Conservation (phyloP, 2,888 invertebrate species). For the Melolontha melolontha region DNA sequence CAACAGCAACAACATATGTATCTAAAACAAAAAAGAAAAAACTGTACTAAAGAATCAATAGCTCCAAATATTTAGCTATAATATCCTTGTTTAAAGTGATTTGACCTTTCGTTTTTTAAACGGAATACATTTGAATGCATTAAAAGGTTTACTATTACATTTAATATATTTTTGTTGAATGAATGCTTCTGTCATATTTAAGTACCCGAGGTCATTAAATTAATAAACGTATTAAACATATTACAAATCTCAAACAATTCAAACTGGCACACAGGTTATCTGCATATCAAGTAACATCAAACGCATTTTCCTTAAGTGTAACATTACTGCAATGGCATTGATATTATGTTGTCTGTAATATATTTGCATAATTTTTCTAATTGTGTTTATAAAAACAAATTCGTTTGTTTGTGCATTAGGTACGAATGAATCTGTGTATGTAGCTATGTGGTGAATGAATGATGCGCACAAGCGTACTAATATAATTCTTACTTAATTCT, state of each 20-base stretch:
- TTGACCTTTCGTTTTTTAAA: conserved; percentile 32
- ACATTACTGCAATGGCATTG: background rate
- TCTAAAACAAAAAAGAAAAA: too few species aligned
- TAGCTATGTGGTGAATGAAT: background rate
- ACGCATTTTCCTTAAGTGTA: conserved; percentile 9
- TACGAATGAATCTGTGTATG: conserved; percentile 3
- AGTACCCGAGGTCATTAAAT: background rate
- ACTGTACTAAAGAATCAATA: too few species aligned
- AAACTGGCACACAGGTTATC: conserved; percentile 6
- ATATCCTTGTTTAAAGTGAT: conserved; percentile 7
- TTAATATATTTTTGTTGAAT: conserved; percentile 5
- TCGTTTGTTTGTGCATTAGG: background rate
- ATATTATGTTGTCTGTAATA: background rate
- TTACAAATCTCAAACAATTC: conserved; percentile 1
- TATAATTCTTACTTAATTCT: conserved; percentile 20
- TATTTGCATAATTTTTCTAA: background rate
- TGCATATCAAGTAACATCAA: conserved; percentile 35
- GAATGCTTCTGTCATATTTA: conserved; percentile 5
- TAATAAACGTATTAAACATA: conserved; percentile 12
- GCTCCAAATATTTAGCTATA: too few species aligned
- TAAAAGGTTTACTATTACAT: conserved; percentile 17
- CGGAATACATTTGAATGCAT: conserved; percentile 39
- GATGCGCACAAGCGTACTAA: conserved; percentile 10
- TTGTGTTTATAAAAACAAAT: background rate
- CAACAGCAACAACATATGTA: too few species aligned